Evolutionary conservation across 2,888 invertebrate species (phyloP).

Genomic region (Leptinotarsa juncta): DNA sequence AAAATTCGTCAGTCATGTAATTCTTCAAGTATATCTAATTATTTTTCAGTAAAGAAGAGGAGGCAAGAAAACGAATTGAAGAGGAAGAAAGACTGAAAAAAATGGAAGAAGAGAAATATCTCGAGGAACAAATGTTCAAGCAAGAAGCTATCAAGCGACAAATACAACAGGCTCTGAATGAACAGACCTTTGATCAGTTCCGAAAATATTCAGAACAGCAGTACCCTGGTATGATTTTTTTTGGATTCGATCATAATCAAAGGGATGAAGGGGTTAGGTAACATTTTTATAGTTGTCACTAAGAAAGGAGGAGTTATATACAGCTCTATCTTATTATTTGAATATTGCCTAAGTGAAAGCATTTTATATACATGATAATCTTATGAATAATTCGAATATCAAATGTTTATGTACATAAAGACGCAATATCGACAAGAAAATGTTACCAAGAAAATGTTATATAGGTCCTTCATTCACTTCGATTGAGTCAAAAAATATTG

Average conservation of each 20-base stretch:
- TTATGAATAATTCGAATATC: no score
- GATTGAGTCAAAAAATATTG: no score
- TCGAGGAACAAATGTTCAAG: conserved; percentile 72
- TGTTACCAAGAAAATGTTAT: no score
- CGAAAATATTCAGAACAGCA: conserved; percentile 94
- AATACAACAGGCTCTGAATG: conserved; percentile 96
- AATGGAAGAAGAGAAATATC: conserved; percentile 74
- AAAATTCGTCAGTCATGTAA: neutral
- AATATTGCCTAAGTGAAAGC: no score
- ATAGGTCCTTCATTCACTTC: no score
- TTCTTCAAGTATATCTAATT: neutral
- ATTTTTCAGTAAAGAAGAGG: conserved; percentile 67
- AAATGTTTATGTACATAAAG: no score
- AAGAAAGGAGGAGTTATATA: no score
- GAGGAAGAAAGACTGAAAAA: conserved; percentile 72
- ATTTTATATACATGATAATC: no score
- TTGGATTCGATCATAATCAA: neutral
- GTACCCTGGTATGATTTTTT: conserved; percentile 70
- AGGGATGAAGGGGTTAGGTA: neutral
- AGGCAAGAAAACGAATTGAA: conserved; percentile 70
- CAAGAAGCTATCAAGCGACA: conserved; percentile 78
- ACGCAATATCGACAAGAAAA: no score
- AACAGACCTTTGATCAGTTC: conserved; percentile 92
- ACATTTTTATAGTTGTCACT: no score
- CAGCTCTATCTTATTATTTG: no score